Conservation (phyloP, 2,888 invertebrate genomes). For the Hartigia nigra region DNA sequence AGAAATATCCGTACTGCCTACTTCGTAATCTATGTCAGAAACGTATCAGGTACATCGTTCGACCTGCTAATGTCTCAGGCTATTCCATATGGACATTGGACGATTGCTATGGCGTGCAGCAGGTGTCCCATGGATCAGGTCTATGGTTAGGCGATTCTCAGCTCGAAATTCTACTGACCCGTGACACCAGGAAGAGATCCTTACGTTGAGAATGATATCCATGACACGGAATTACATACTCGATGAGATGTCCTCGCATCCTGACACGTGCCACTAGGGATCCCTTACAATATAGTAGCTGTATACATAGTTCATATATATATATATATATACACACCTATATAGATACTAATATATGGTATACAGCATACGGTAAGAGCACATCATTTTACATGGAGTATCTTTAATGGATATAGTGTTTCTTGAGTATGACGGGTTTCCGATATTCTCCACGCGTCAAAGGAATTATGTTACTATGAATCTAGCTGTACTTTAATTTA, state of each 20-base stretch:
- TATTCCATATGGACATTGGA: not conserved
- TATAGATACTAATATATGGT: conserved; percentile 17
- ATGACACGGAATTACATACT: conserved; percentile 11
- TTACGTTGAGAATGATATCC: not conserved
- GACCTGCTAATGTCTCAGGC: not conserved
- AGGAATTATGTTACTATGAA: conserved; percentile 24
- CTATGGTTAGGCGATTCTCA: not conserved
- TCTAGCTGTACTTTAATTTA: not conserved
- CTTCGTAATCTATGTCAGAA: not conserved
- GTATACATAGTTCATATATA: conserved; percentile 5
- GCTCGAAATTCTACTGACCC: not conserved
- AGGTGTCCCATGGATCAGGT: not conserved
- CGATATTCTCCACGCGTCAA: conserved; percentile 38
- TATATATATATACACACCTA: conserved; percentile 6
- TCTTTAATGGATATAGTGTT: conserved; percentile 40
- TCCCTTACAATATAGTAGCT: conserved; percentile 32
- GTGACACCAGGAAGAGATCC: not conserved
- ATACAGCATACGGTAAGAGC: conserved; percentile 20
- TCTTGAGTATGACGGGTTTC: conserved; percentile 36
- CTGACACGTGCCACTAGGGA: conserved; percentile 47
- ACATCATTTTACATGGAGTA: conserved; percentile 40
- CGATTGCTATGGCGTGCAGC: not conserved
- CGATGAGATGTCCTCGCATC: conserved; percentile 35
- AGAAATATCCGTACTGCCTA: not conserved
- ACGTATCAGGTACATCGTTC: not conserved